Conservation (phyloP, 2,113 vertebrate species). For the Podarcis raffonei region DNA sequence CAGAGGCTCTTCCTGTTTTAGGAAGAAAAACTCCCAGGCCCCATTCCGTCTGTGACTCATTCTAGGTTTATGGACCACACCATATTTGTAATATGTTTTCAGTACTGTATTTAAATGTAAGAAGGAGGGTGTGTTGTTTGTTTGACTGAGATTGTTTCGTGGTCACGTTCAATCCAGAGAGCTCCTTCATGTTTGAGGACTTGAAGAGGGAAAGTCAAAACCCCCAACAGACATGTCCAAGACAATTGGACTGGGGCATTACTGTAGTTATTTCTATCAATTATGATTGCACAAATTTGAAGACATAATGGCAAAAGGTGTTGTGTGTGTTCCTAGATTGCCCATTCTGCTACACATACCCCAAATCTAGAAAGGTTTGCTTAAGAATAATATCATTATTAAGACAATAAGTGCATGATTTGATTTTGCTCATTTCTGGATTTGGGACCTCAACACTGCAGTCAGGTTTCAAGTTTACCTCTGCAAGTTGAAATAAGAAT, state of each 20-base stretch:
- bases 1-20: fast-evolving
- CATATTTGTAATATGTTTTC: neutral
- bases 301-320: neutral
- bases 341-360: neutral
- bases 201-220: neutral
- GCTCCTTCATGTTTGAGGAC: neutral
- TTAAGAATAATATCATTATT: too few species aligned
- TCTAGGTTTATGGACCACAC: neutral
- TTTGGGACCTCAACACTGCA: too few species aligned
- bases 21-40: fast-evolving
- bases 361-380: too few species aligned
- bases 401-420: too few species aligned
- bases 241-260: neutral
- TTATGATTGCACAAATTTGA: neutral
- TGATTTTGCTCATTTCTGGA: too few species aligned
- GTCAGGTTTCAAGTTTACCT: too few species aligned
- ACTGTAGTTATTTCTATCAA: neutral
- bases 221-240: neutral
- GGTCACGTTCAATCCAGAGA: neutral
- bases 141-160: neutral
- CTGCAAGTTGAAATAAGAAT: too few species aligned
- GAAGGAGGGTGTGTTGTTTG: neutral
- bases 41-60: neutral
- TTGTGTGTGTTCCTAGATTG: neutral
- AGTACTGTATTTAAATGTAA: neutral